Percentiles rank a stretch among this genome's conserved stretches.
These are phyloP conservation scores for Capitella teleta DNA, from an alignment of 1,140 invertebrate genomes.

Conservation along the genomic window DNA sequence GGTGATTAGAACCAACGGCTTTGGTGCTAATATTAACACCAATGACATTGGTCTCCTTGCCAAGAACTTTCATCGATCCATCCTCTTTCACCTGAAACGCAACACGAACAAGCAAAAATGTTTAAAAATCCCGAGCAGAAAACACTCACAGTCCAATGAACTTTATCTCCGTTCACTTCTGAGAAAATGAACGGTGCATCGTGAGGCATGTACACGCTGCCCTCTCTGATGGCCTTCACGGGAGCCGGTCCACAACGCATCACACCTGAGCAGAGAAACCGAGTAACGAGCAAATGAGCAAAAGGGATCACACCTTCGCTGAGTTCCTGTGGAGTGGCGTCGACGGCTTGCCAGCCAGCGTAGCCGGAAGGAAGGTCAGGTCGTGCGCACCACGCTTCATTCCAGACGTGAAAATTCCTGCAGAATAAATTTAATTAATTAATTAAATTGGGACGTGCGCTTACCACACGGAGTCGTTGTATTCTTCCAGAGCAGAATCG, in stretches of 20 bases:
- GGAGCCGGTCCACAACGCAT: conserved; percentile 51
- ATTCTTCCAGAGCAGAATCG: conserved; percentile 63
- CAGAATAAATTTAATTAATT: not conserved
- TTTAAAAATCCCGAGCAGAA: too few species aligned
- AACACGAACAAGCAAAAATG: too few species aligned
- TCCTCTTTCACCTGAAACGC: conserved; percentile 10
- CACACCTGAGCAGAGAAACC: not conserved
- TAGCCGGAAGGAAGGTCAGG: conserved; percentile 64
- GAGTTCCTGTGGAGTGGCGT: conserved; percentile 80
- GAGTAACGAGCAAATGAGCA: not conserved
- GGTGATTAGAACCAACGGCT: conserved; percentile 52
- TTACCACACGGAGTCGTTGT: conserved; percentile 71
- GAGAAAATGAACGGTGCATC: conserved; percentile 72
- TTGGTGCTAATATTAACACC: conserved; percentile 82
- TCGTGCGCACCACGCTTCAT: conserved; percentile 84
- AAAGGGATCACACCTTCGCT: conserved; percentile 30
- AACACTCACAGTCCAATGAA: conserved; percentile 47
- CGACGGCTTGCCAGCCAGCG: conserved; percentile 84
- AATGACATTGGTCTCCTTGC: conserved; percentile 50
- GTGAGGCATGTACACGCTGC: conserved; percentile 65
- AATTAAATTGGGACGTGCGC: not conserved
- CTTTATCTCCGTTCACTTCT: conserved; percentile 65
- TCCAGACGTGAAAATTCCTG: conserved; percentile 90
- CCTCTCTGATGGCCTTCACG: conserved; percentile 64
- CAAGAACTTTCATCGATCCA: conserved; percentile 10